Conservation (phyloP, 2,113 vertebrate genomes). For the Dromiciops gliroides region DNA sequence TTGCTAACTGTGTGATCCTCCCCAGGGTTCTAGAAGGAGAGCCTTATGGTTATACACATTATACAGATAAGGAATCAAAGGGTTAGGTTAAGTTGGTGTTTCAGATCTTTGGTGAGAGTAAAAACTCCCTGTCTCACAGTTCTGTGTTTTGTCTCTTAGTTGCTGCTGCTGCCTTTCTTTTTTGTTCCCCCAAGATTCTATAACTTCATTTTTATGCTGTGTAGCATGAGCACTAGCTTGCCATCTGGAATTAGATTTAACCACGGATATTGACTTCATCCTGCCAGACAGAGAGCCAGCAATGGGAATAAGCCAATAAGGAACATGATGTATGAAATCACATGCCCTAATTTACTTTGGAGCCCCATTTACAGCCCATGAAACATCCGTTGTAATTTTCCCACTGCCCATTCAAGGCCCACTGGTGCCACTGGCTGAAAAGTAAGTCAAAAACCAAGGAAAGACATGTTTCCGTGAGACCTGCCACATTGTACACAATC, state of each 20-base stretch:
- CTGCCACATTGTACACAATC: not conserved
- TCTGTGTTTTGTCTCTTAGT: constrained; percentile 21
- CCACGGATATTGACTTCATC: constrained; percentile 70
- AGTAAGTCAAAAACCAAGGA: constrained; percentile 14
- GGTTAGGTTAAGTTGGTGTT: not conserved
- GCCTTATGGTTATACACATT: not conserved
- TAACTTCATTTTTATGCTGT: not conserved
- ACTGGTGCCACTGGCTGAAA: constrained; percentile 15
- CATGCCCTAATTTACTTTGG: constrained; percentile 67
- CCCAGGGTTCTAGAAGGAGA: not conserved
- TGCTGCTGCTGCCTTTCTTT: not conserved
- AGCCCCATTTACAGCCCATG: constrained; percentile 35
- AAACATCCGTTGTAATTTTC: constrained; percentile 58
- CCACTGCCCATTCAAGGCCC: constrained; percentile 50
- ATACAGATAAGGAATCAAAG: not conserved
- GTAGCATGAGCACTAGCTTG: not conserved
- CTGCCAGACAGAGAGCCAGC: constrained; percentile 58
- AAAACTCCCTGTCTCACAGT: not conserved
- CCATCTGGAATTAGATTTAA: constrained; percentile 64
- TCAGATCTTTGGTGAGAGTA: constrained; percentile 3
- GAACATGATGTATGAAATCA: constrained; percentile 28
- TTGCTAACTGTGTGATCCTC: not conserved
- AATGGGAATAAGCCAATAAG: constrained; percentile 67
- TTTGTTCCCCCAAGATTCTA: constrained; percentile 24
- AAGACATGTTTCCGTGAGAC: constrained; percentile 6